Base-by-base conservation (phyloP, 1,140 invertebrate genomes). In the Drosophila neocordata region DNA sequence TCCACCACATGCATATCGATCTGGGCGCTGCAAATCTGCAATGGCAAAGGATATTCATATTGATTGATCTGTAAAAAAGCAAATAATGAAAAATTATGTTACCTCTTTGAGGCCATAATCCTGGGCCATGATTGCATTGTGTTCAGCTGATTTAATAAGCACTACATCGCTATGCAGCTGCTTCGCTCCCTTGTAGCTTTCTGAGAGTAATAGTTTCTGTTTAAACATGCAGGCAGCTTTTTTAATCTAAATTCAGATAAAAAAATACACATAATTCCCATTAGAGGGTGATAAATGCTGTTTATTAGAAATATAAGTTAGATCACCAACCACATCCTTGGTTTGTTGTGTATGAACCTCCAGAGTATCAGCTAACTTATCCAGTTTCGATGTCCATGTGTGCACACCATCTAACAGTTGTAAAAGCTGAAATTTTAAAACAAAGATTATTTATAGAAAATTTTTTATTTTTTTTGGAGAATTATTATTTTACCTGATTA, bases 111-210 rank as follows among this genome's bases (percentile, higher is more conserved):
- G 93, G 63, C 96, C 96, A 92, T 98, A 98, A 13, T 85, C 96
- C 51, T 95, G 92, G 38, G 94, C 94, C 55, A 96, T 88, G 56
- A 93, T 92, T 12, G 96, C 93, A 90, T 95, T 96, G 87, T 96
- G 97, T 76, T 97, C 95, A 37, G 94, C 94, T 27, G 97, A 97
- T 88, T 95, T 95, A 71, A 98, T 93, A 35, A 99, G 93, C 5
- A 95, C 95, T 24, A 97, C 93, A 37, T 94, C 92, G 62, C 96
- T 96, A 35, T 93, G 88, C 73, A 96, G 95, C 73, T 94, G 94
- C 5, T 90, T 89, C 3, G 88, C 90, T 12, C 96, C 95, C 84
- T 94, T 93, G 92, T 98, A 98, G 57, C 93, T 92, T 88, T 96
- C 94, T 12, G 93, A 94, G 61, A 94, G 94, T 7, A 94, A 84